Conservation (phyloP, 2,888 invertebrate genomes). For the Sphaeridia pumilis region DNA sequence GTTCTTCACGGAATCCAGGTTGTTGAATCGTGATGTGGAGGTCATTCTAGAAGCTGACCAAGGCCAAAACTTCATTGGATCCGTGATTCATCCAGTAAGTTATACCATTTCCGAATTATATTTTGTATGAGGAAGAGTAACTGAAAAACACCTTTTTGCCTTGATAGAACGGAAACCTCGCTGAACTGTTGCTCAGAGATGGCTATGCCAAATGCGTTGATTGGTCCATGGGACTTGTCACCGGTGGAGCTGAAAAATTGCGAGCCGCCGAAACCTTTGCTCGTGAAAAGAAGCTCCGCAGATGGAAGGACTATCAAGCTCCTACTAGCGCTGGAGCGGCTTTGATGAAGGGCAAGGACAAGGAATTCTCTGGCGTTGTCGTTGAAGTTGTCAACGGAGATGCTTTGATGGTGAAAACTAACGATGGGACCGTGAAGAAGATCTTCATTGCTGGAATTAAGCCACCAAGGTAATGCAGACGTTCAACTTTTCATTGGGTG, state of each 20-base stretch:
- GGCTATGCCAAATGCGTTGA: slow-evolving; percentile 91
- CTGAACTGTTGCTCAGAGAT: slow-evolving; percentile 74
- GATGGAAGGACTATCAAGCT: slow-evolving; percentile 87
- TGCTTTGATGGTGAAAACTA: slow-evolving; percentile 70
- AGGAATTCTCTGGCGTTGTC: slow-evolving; percentile 69
- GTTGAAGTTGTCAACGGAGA: slow-evolving; percentile 91
- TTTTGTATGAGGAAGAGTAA: slow-evolving; percentile 1
- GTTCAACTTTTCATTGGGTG: background rate
- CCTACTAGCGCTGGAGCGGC: slow-evolving; percentile 45
- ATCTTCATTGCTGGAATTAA: slow-evolving; percentile 92
- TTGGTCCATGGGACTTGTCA: slow-evolving; percentile 76
- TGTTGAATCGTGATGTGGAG: slow-evolving; percentile 83
- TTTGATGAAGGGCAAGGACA: slow-evolving; percentile 51
- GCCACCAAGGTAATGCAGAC: slow-evolving; percentile 61
- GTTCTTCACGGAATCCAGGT: slow-evolving; percentile 79
- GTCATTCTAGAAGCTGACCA: slow-evolving; percentile 82
- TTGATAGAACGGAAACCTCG: slow-evolving; percentile 64
- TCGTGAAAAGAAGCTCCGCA: slow-evolving; percentile 69
- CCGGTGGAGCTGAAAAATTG: slow-evolving; percentile 68
- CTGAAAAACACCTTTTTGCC: slow-evolving; percentile 1
- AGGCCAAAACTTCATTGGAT: slow-evolving; percentile 87
- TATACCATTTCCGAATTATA: background rate
- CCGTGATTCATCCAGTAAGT: slow-evolving; percentile 74
- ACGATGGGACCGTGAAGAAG: slow-evolving; percentile 69
- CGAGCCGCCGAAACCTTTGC: slow-evolving; percentile 74